These are phyloP conservation scores for Macrophya alboannulata DNA, from an alignment of 2,888 invertebrate species.

Conservation along the genomic window DNA sequence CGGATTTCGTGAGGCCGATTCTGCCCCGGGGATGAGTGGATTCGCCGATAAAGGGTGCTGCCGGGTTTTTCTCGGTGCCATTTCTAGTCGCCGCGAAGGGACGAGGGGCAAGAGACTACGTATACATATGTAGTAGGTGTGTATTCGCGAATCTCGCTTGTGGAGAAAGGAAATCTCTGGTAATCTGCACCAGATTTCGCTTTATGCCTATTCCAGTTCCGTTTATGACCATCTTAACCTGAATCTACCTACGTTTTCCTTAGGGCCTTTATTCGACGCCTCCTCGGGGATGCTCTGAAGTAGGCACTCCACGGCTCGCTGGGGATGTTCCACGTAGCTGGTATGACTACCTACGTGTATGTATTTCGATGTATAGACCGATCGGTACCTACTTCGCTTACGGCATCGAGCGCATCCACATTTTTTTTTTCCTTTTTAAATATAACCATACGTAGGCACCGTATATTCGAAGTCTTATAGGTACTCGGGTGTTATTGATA, in stretches of 20 bases:
- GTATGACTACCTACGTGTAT: not conserved
- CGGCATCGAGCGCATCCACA: conserved; percentile 20
- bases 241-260: conserved; percentile 39
- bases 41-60: conserved; percentile 74
- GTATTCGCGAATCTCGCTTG: not conserved
- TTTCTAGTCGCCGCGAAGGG: conserved; percentile 54
- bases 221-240: conserved; percentile 55
- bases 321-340: conserved; percentile 4
- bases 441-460: not conserved
- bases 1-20: conserved; percentile 73
- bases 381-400: not conserved
- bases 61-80: conserved; percentile 59
- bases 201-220: conserved; percentile 56
- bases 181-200: conserved; percentile 57
- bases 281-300: conserved; percentile 41
- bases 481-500: not conserved
- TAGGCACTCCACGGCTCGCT: conserved; percentile 20
- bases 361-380: conserved; percentile 6
- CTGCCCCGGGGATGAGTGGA: conserved; percentile 75
- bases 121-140: not conserved
- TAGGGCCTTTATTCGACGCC: conserved; percentile 29
- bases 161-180: conserved; percentile 35
- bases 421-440: conserved; percentile 8
- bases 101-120: not conserved
- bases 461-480: not conserved